phyloP scores from a whole-genome alignment of 2,113 vertebrate genomes.

The Heptranchias perlo region DNA sequence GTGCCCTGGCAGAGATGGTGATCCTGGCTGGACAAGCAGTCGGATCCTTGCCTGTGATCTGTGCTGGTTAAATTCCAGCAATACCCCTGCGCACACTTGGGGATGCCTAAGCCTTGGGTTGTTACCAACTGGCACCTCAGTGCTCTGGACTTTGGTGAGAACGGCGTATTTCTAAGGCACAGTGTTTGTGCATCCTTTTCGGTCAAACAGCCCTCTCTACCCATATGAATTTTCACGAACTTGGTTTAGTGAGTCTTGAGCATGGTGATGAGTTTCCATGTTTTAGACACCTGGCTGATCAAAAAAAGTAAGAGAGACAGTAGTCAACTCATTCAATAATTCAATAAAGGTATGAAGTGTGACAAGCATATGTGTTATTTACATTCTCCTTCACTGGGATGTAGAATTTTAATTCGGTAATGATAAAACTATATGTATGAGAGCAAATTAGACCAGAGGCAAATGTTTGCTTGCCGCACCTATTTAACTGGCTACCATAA shows the following conservation, averaged over 20 bases:
- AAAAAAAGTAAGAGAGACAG: not conserved
- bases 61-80: not conserved
- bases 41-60: not conserved
- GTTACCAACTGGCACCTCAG: not conserved
- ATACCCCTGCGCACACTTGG: not conserved
- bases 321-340: not conserved
- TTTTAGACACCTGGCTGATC: not conserved
- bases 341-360: not conserved
- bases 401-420: not conserved
- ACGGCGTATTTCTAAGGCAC: not conserved
- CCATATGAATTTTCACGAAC: not conserved
- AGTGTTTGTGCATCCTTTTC: not conserved
- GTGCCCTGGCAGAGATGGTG: not conserved
- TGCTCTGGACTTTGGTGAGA: not conserved
- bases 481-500: not conserved
- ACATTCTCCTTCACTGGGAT: not conserved
- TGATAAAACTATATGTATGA: not conserved
- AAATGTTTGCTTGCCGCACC: not conserved
- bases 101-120: not conserved
- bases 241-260: not conserved
- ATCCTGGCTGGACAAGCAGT: not conserved
- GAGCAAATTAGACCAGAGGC: not conserved
- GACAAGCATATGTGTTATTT: not conserved
- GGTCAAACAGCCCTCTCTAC: not conserved
- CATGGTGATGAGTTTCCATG: not conserved